Evolutionary conservation across 1,140 invertebrate species (phyloP).

Genomic region (Drosophila sucinea): DNA sequence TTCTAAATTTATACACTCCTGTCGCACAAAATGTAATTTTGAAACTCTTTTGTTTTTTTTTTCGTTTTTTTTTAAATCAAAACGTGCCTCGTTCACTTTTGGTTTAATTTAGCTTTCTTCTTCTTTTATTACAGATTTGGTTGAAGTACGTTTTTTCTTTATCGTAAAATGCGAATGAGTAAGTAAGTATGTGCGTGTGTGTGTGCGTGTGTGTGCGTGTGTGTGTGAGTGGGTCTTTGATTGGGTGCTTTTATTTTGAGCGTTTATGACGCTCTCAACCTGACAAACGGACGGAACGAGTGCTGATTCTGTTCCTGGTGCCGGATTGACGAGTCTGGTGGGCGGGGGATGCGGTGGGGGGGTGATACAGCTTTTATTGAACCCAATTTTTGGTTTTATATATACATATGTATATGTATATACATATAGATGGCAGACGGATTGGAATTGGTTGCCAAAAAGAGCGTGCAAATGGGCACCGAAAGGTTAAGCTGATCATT

Average conservation of each 20-base stretch:
- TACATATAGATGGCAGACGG: conserved; percentile 7
- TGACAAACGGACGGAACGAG: conserved; percentile 15
- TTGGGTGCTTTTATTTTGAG: conserved; percentile 24
- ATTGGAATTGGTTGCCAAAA: conserved; percentile 10
- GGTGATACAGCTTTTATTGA: conserved; percentile 55
- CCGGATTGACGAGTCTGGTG: not conserved
- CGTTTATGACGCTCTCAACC: conserved; percentile 11
- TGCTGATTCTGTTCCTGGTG: conserved; percentile 8
- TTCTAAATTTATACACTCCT: conserved; percentile 2
- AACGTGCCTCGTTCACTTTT: conserved; percentile 48
- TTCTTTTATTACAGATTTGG: conserved; percentile 47
- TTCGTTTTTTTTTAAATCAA: conserved; percentile 44
- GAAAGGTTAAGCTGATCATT: conserved; percentile 10
- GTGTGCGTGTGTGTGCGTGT: not conserved
- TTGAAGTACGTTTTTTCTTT: conserved; percentile 33
- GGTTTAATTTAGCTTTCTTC: conserved; percentile 46
- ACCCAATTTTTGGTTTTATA: conserved; percentile 57
- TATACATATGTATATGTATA: conserved; percentile 1
- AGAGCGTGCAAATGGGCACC: conserved; percentile 18
- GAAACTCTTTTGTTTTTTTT: conserved; percentile 39
- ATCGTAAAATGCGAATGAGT: conserved; percentile 44
- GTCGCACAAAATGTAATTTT: conserved; percentile 16
- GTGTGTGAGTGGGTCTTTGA: conserved; percentile 20
- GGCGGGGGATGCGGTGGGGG: not conserved
- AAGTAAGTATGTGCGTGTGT: conserved; percentile 21